Conservation (phyloP, 2,888 invertebrate genomes). For the Griposia aprilina region DNA sequence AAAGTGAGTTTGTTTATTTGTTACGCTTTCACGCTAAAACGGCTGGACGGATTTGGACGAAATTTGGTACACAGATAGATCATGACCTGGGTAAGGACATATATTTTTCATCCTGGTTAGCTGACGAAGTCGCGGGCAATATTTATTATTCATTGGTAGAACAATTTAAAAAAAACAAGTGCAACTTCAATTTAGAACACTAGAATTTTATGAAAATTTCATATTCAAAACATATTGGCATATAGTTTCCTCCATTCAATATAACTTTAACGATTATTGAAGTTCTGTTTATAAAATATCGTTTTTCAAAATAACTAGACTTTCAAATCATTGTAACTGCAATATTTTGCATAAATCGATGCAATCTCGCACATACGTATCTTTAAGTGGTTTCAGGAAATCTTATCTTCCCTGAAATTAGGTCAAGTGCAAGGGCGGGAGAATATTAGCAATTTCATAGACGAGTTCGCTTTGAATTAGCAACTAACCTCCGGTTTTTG, state of each 20-base stretch:
- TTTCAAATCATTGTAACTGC: background rate
- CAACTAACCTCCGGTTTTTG: constrained; percentile 12
- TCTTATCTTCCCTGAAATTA: constrained; percentile 59
- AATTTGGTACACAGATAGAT: too few relatives aligned
- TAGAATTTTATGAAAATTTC: background rate
- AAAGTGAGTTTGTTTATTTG: too few relatives aligned
- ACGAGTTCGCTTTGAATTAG: constrained; percentile 29
- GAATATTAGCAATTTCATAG: constrained; percentile 57
- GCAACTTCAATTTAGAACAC: background rate
- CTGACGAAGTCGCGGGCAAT: too few relatives aligned
- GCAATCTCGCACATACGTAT: constrained; percentile 42
- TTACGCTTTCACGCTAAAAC: too few relatives aligned
- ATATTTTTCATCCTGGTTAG: too few relatives aligned
- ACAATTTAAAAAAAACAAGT: background rate
- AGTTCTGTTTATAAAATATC: background rate
- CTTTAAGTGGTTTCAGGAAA: constrained; percentile 63
- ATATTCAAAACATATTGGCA: background rate
- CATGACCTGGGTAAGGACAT: too few relatives aligned
- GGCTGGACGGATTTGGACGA: too few relatives aligned
- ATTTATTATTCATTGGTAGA: background rate
- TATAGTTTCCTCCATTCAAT: background rate
- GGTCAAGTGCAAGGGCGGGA: constrained; percentile 60
- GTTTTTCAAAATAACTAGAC: background rate
- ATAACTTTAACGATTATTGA: background rate
- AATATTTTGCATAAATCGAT: constrained; percentile 57